Base-by-base conservation (phyloP, 2,113 vertebrate species). In the Lampris incognitus region DNA sequence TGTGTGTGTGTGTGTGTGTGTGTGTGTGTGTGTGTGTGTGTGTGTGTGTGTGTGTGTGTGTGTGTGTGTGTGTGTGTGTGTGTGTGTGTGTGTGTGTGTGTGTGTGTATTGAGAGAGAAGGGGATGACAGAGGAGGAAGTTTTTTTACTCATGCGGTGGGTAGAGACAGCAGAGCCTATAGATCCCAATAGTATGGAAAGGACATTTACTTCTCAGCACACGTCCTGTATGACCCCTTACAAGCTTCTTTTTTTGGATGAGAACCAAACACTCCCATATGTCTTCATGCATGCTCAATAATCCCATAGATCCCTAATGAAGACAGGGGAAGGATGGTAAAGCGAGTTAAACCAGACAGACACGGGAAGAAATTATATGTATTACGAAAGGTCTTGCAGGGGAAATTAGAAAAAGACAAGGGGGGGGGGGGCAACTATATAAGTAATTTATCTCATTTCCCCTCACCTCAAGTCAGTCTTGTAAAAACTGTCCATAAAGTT, bases 71-170 rank as follows among this genome's bases (percentile, higher is more conserved):
- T 69, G 11, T 69, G 39, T 69, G 52, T 69, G 74, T 68, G 63
- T 69, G 11, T 69, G 39, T 69, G 52, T 69, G 74, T 68, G 62
- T 69, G 11, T 69, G 39, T 69, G 52, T 69, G 74, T 68, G 56
- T 57, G 52, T 57, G 39, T 48, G 54, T 56, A 41, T 44, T 40
- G 52, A 72, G 37, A 69, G 41, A 76, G 69, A 79, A 40, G 66
- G 51, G 46, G 70, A 10, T 79, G 82, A 86, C 72, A 80, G 63
- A 70, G 59, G 2, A 66, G 75, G 71, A 76, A 71, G 65, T 75
- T 63, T 82, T 24, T 24, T 72, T 56, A 58, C 46, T 71, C 49
- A 56, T 9, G n/a, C 36, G 6, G 37, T 46, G 57, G 54, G 51
- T 4, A 24, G 24, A 36, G 37, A 24, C 24, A 24, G 24, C 24